Percentiles rank a stretch among this genome's conserved stretches.
These are phyloP conservation scores for Autographa gamma DNA, from an alignment of 2,888 invertebrate genomes.

Conservation along the genomic window DNA sequence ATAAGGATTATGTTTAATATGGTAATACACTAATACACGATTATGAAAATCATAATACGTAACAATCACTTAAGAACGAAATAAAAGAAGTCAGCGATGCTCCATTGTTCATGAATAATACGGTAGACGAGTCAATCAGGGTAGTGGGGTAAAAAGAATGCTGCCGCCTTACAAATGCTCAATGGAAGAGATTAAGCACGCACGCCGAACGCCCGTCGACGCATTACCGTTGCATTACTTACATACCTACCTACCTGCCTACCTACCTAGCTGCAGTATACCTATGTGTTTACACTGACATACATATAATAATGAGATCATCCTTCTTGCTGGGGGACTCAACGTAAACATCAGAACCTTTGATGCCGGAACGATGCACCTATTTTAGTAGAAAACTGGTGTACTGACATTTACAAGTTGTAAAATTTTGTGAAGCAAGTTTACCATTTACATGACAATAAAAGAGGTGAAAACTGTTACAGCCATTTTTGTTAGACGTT, in stretches of 20 bases:
- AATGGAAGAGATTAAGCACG: conserved; percentile 83
- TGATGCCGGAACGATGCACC: conserved; percentile 30
- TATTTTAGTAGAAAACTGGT: background rate
- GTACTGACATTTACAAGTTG: background rate
- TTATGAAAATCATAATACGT: background rate
- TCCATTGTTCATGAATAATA: conserved; percentile 39
- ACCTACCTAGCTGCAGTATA: conserved; percentile 28
- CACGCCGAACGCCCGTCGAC: conserved; percentile 59
- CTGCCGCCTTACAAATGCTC: conserved; percentile 68
- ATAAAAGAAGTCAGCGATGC: conserved; percentile 21
- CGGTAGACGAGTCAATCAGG: conserved; percentile 61
- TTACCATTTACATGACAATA: background rate
- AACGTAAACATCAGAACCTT: conserved; percentile 45
- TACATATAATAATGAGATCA: conserved; percentile 74
- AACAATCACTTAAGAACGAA: conserved; percentile 12
- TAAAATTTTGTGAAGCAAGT: background rate
- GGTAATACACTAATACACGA: background rate
- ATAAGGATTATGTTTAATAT: background rate
- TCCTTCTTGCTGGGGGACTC: conserved; percentile 59
- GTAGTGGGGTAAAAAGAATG: conserved; percentile 65
- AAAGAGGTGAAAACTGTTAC: background rate
- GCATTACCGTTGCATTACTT: conserved; percentile 64
- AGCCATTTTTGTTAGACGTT: background rate
- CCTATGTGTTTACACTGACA: conserved; percentile 66
- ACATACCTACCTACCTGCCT: conserved; percentile 35